Evolutionary conservation across 2,113 vertebrate species (phyloP).

Genomic region (Boulengeromyrus knoepffleri): DNA sequence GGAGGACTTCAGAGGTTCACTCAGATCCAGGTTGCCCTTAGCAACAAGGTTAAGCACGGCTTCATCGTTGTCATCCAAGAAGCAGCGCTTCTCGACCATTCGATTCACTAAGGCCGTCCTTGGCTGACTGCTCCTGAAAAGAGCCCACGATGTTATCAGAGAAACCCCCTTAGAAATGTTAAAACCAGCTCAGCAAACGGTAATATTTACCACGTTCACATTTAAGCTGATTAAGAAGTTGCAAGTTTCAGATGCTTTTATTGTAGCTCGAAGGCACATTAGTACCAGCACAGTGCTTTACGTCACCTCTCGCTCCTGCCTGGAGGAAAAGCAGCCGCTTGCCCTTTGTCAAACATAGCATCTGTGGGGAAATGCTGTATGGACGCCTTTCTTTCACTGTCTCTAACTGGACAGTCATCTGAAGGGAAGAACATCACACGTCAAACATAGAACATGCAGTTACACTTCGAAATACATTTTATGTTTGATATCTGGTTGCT

Average conservation of each 20-base stretch:
- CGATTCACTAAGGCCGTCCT: constrained; percentile 47
- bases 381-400: constrained; percentile 58
- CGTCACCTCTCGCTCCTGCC: background rate
- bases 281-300: background rate
- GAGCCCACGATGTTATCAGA: constrained; percentile 9
- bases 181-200: background rate
- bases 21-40: constrained; percentile 41
- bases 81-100: constrained; percentile 48
- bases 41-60: constrained; percentile 57
- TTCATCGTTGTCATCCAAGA: constrained; percentile 57
- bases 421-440: background rate
- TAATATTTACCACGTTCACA: background rate
- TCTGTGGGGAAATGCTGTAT: constrained; percentile 59
- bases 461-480: background rate
- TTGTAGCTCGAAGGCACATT: background rate
- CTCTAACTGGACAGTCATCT: constrained; percentile 64
- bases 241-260: background rate
- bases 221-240: background rate
- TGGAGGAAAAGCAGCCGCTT: background rate
- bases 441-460: background rate
- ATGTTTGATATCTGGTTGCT: background rate
- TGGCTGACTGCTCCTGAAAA: constrained; percentile 44
- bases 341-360: constrained; percentile 26
- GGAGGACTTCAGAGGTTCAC: constrained; percentile 36
- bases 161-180: background rate